These are phyloP conservation scores for Thalassophryne amazonica DNA, from an alignment of 2,797 vertebrate genomes.

Conservation along the genomic window DNA sequence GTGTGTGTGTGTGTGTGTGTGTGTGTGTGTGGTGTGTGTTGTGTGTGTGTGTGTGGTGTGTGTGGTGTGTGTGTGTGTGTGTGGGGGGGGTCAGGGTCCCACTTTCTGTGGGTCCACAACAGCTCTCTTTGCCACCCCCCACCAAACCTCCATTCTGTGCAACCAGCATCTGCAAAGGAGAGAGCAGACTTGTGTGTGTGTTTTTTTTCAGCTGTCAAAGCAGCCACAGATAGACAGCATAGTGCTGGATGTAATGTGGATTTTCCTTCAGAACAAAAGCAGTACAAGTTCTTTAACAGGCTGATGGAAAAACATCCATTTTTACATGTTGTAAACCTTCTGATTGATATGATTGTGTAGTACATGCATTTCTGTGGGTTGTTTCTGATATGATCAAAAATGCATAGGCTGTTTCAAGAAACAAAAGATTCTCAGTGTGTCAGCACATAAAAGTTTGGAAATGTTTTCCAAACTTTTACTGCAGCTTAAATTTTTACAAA, in stretches of 20 bases:
- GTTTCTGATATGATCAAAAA: no score
- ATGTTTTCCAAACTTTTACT: no score
- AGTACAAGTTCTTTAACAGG: neutral
- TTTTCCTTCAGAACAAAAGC: conserved; percentile 64
- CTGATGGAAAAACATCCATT: no score
- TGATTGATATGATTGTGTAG: no score
- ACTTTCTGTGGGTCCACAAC: neutral
- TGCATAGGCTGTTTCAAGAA: no score
- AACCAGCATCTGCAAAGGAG: conserved; percentile 39
- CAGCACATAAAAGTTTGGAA: no score
- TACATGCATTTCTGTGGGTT: no score
- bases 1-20: conserved; percentile 1
- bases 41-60: conserved; percentile 3
- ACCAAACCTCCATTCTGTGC: conserved; percentile 19
- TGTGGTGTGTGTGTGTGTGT: neutral
- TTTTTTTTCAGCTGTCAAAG: conserved; percentile 23
- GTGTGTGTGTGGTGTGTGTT: conserved; percentile 17
- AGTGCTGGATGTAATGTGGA: conserved; percentile 20
- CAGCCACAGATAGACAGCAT: conserved; percentile 12
- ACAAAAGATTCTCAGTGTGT: no score
- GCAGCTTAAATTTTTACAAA: no score
- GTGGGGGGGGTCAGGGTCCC: neutral
- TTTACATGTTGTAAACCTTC: no score
- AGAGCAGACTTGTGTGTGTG: conserved; percentile 44
- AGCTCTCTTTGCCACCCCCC: neutral